Percentiles rank a stretch among this genome's conserved stretches.
phyloP scores from a whole-genome alignment of 2,797 vertebrate species.

The Acrossocheilus fasciatus region DNA sequence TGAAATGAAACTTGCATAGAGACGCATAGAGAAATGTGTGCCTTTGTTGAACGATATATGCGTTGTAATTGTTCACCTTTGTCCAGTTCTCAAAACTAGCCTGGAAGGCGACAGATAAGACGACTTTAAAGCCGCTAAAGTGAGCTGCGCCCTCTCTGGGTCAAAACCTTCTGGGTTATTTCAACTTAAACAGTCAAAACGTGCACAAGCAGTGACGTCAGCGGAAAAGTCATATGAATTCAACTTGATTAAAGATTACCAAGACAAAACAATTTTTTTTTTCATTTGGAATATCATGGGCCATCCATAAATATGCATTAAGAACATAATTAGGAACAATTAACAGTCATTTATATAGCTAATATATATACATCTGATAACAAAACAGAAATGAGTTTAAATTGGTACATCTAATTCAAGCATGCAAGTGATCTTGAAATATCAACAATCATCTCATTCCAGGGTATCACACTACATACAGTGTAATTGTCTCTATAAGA shows the following conservation, averaged over 20 bases:
- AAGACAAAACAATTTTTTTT: background rate
- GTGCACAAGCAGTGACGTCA: too few relatives aligned
- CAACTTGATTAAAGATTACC: background rate
- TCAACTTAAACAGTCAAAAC: background rate
- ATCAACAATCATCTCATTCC: constrained; percentile 13
- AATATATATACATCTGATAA: background rate
- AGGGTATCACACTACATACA: background rate
- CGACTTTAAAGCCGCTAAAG: background rate
- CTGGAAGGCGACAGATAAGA: background rate
- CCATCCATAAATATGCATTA: background rate
- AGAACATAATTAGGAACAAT: background rate
- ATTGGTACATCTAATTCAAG: background rate
- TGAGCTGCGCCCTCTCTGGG: background rate
- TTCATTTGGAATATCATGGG: background rate
- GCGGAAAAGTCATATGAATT: rapidly evolving
- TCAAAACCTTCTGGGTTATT: background rate
- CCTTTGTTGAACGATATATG: background rate
- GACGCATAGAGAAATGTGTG: background rate
- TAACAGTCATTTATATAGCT: background rate
- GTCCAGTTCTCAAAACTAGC: background rate
- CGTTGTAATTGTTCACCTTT: background rate
- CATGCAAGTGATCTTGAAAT: constrained; percentile 8
- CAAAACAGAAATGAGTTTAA: background rate
- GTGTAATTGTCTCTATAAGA: constrained; percentile 3
- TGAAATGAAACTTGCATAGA: background rate